Percentiles rank a stretch among this genome's conserved stretches.
These are phyloP conservation scores for Catharus minimus DNA, from an alignment of 2,113 vertebrate species.

Conservation along the genomic window DNA sequence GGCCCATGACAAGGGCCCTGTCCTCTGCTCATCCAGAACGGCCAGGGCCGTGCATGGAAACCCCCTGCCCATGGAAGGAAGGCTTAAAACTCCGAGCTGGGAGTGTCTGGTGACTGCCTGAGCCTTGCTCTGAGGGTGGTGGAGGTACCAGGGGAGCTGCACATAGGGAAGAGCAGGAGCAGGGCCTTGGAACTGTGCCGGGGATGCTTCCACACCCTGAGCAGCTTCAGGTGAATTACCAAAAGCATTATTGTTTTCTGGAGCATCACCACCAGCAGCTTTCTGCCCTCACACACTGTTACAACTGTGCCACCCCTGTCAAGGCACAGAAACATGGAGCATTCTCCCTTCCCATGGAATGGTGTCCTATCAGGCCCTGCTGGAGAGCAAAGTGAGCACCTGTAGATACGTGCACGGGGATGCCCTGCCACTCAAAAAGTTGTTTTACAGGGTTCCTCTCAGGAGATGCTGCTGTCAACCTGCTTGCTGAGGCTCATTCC, in stretches of 20 bases:
- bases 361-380: not conserved
- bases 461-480: not conserved
- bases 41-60: not conserved
- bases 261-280: fast-evolving
- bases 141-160: not conserved
- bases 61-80: fast-evolving
- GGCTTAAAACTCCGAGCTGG: not conserved
- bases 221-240: not conserved
- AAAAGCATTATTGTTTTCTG: not conserved
- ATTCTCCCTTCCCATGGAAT: not conserved
- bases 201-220: not conserved
- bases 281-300: fast-evolving
- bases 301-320: fast-evolving
- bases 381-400: not conserved
- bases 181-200: fast-evolving
- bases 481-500: not conserved
- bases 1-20: not conserved
- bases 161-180: not conserved
- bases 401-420: fast-evolving
- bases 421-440: fast-evolving
- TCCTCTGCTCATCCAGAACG: not conserved
- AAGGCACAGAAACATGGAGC: fast-evolving
- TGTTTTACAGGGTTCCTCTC: not conserved
- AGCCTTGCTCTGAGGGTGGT: not conserved
- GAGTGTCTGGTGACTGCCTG: not conserved